Evolutionary conservation across 2,888 invertebrate genomes (phyloP), one percentile per base, ranked within the genome.

Genomic region (Stenoptilia bipunctidactyla): DNA sequence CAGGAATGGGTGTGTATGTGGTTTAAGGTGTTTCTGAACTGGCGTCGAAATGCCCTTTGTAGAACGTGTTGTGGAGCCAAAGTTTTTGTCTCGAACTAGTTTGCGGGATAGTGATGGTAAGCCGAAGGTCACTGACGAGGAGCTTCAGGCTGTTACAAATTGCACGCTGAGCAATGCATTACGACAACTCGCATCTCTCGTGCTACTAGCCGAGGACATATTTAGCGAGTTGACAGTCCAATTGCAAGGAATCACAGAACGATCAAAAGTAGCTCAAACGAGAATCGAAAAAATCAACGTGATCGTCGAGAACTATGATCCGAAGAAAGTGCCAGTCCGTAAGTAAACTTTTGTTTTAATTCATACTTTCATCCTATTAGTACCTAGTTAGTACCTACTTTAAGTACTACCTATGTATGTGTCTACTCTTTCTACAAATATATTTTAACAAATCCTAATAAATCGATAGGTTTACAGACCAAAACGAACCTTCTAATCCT

Each of bases 241-340:
- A 66, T 85, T 95, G 50, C 88, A 90, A 60, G 85, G 86, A 47
- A 88, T 96, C 53, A 88, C 90, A 42, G 89, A 90, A 58, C 87
- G 94, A 50, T 90, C 93, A 43, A 89, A 89, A 44, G 75, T 76
- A 38, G 88, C 94, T 42, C 90, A 90, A 66, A 75, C 79, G 42
- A 90, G 90, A 66, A 87, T 96, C 55, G 86, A 86, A 53, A 83
- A 77, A 54, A 88, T 95, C 55, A 90, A 91, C 64, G 88, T 88
- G 53, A 86, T 88, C 58, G 90, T 94, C 57, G 86, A 86, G 58
- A 84, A 85, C 48, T 91, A 89, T 77, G 93, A 96, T 76, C 94
- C 96, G 45, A 94, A 93, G 86, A 91, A 90, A 77, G 92, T 95
- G 68, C 89, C 94, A 90, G 94, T 96, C 87, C 95, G 96, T 96